Base-by-base conservation (phyloP, 2,797 vertebrate species). In the Neosilurus hyrtlii region DNA sequence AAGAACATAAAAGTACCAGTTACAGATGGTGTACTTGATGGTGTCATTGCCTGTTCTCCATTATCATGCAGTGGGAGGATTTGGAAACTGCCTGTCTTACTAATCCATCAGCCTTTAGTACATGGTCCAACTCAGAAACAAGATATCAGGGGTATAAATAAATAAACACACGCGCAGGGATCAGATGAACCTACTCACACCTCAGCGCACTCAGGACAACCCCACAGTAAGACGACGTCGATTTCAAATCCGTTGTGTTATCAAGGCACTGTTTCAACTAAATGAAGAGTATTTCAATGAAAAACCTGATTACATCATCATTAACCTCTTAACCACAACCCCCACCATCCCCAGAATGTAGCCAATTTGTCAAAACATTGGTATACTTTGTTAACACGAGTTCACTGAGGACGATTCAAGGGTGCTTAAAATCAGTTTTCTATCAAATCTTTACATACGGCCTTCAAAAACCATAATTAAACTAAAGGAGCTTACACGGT, bases 111-210 rank as follows among this genome's bases (percentile, higher is more conserved):
- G 75, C 43, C 66, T 54, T 83, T 37, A 62, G 63, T 57, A 75
- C 74, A 84, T 11, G 61, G 15, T 59, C 61, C 68, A 62, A 65
- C 71, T 56, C 66, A 62, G 87, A 83, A 83, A 88, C 68, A 67
- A 63, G 87, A 88, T 83, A 85, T 52, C 83, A 83, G 63, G 72
- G 83, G 86, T 71, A 79, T 79, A 85, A 88, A 88, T 86, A 85
- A 85, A 83, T 59, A 26, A 74, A 75, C 73, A 83, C 80, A 84
- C 86, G 79, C 15, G 68, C 79, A 37, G 43, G 16, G 22, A 81
- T 72, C 79, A 54, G 82, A 76, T 82, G 62, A 66, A 52, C 52
- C 79, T n/a, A 9, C 68, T 80, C 61, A 35, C 82, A 77, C 81
- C 43, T 67, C 62, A 15, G 52, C 63, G 49, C 51, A 26, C 18